Conservation (phyloP, 2,797 vertebrate genomes). For the Euthynnus affinis region DNA sequence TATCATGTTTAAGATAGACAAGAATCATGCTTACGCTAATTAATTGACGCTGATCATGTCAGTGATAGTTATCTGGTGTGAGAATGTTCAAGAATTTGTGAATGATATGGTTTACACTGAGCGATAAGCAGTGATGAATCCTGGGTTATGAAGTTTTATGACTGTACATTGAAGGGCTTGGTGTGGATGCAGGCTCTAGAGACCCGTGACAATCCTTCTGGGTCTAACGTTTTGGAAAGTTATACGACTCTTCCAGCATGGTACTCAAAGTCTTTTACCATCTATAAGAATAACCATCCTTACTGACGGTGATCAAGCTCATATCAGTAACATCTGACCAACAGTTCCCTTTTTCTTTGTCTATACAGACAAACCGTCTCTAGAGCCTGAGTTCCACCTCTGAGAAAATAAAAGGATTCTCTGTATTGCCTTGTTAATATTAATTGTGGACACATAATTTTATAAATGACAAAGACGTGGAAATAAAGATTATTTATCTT, state of each 20-base stretch:
- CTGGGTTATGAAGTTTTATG: slow-evolving; percentile 82
- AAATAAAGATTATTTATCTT: slow-evolving; percentile 93
- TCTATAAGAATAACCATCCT: not conserved
- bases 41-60: slow-evolving; percentile 67
- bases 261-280: slow-evolving; percentile 40
- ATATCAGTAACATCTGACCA: slow-evolving; percentile 25
- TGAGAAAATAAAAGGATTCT: slow-evolving; percentile 82
- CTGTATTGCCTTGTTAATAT: slow-evolving; percentile 89
- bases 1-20: slow-evolving; percentile 77
- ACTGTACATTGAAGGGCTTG: slow-evolving; percentile 80
- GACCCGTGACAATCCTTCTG: slow-evolving; percentile 49
- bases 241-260: slow-evolving; percentile 23
- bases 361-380: slow-evolving; percentile 60
- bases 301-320: slow-evolving; percentile 21
- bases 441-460: slow-evolving; percentile 89
- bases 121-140: slow-evolving; percentile 76
- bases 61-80: slow-evolving; percentile 70
- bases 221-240: slow-evolving; percentile 18
- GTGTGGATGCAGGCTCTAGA: slow-evolving; percentile 81
- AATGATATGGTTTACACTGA: slow-evolving; percentile 84
- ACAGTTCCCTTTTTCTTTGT: slow-evolving; percentile 21
- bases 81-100: slow-evolving; percentile 71
- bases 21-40: slow-evolving; percentile 74
- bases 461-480: slow-evolving; percentile 88
- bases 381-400: slow-evolving; percentile 81